Percentiles rank a stretch among this genome's conserved stretches.
Evolutionary conservation across 1,140 invertebrate species (phyloP).

Genomic region (Planococcus citri): DNA sequence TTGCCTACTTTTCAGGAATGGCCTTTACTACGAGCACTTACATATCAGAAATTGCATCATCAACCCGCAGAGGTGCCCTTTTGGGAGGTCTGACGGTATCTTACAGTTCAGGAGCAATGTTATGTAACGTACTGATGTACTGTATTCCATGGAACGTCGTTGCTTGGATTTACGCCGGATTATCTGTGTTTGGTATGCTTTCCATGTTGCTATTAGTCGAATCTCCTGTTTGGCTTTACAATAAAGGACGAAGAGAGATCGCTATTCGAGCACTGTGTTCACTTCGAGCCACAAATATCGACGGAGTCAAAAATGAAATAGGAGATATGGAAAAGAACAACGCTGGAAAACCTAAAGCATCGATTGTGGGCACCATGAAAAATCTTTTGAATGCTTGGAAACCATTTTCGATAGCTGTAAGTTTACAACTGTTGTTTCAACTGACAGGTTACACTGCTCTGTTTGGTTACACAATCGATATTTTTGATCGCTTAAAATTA

Average conservation of each 20-base stretch:
- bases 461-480: too few species aligned
- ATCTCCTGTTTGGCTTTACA: constrained; percentile 41
- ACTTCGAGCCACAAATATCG: constrained; percentile 21
- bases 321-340: too few species aligned
- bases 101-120: constrained; percentile 25
- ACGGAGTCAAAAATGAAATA: constrained; percentile 29
- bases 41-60: constrained; percentile 15
- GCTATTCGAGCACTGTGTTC: constrained; percentile 26
- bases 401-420: too few species aligned
- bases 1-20: too few species aligned
- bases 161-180: constrained; percentile 42
- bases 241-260: constrained; percentile 27
- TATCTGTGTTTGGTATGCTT: constrained; percentile 32
- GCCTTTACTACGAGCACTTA: neutral
- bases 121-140: constrained; percentile 48
- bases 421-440: too few species aligned
- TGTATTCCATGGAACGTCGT: constrained; percentile 43
- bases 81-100: constrained; percentile 2
- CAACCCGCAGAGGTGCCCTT: neutral
- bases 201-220: constrained; percentile 38
- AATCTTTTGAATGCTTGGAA: too few species aligned
- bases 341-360: too few species aligned
- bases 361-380: too few species aligned
- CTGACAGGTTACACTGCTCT: too few species aligned
- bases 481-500: too few species aligned